Percentiles rank a stretch among this genome's conserved stretches.
phyloP scores from a whole-genome alignment of 2,797 vertebrate genomes.

The Harpagifer antarcticus region DNA sequence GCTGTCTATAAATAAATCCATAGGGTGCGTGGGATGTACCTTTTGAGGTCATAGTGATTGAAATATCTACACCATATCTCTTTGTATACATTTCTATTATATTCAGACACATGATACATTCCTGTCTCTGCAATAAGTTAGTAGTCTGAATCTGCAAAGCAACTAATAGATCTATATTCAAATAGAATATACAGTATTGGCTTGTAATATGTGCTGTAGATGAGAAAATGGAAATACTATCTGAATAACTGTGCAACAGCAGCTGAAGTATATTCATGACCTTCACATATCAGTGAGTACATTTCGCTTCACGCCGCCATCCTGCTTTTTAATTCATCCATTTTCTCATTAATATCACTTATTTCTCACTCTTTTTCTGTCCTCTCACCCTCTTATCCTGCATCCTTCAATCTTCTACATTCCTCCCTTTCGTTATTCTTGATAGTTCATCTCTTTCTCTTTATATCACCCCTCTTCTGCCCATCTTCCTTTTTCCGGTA shows the following conservation, averaged over 20 bases:
- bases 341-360: constrained; percentile 15
- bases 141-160: background rate
- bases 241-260: constrained; percentile 15
- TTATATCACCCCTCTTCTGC: constrained; percentile 35
- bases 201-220: background rate
- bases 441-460: constrained; percentile 35
- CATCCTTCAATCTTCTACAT: constrained; percentile 17
- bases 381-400: constrained; percentile 40
- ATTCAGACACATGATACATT: background rate
- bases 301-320: constrained; percentile 19
- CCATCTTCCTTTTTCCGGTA: constrained; percentile 51
- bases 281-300: constrained; percentile 38
- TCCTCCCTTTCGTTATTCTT: constrained; percentile 11
- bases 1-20: constrained; percentile 50
- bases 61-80: constrained; percentile 1
- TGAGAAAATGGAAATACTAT: background rate
- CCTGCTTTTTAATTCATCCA: background rate
- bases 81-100: background rate
- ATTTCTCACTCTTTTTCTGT: constrained; percentile 1
- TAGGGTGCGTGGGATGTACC: constrained; percentile 19
- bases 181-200: background rate
- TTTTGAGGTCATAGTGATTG: constrained; percentile 29
- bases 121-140: no score
- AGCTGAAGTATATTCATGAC: constrained; percentile 42
- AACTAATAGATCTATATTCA: no score